Conservation (phyloP, 2,888 invertebrate genomes). For the Epistrophe eligans region DNA sequence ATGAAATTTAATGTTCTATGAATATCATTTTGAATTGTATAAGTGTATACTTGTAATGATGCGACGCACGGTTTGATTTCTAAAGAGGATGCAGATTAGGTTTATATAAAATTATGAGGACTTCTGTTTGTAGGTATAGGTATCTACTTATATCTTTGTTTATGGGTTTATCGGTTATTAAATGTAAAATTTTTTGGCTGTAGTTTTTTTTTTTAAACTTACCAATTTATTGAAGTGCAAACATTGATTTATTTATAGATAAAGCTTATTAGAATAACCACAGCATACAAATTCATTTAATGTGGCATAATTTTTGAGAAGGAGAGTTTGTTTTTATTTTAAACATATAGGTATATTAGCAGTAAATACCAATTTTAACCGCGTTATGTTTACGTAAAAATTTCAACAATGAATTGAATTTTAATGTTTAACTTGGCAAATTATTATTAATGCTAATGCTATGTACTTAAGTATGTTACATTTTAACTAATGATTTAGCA, state of each 20-base stretch:
- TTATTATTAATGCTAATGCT: neutral
- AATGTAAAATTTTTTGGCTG: neutral
- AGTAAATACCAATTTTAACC: too few relatives aligned
- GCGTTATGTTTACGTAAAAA: too few relatives aligned
- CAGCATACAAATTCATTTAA: neutral
- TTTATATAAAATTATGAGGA: neutral
- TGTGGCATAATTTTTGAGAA: too few relatives aligned
- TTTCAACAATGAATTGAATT: neutral
- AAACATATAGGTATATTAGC: too few relatives aligned
- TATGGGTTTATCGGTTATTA: neutral
- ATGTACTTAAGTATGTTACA: neutral
- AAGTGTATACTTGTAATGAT: neutral
- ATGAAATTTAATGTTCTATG: slow-evolving; percentile 35
- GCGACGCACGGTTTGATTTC: neutral
- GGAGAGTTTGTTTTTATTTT: too few relatives aligned
- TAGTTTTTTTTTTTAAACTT: neutral
- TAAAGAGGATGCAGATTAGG: slow-evolving; percentile 1
- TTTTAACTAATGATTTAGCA: too few relatives aligned
- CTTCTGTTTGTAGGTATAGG: neutral
- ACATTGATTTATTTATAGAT: neutral
- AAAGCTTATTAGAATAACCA: neutral
- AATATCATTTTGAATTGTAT: neutral
- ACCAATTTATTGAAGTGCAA: neutral
- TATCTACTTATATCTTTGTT: neutral
- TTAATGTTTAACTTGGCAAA: neutral